These are phyloP conservation scores for Tamandua tetradactyla DNA, from an alignment of 2,797 vertebrate genomes.

Conservation along the genomic window DNA sequence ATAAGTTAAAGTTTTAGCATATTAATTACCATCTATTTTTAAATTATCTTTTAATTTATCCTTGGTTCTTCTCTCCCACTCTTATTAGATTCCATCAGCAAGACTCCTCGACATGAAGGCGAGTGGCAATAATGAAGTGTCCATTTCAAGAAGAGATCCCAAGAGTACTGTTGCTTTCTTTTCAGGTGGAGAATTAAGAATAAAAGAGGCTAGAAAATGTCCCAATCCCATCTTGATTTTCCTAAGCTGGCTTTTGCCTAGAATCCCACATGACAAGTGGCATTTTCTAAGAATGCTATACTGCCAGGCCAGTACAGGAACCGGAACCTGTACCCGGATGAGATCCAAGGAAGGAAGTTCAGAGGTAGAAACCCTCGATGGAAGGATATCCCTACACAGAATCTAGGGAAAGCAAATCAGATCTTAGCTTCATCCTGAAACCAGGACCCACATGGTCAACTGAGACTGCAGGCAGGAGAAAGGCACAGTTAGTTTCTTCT, in stretches of 20 bases:
- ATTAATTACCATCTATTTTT: no score
- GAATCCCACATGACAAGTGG: rapidly evolving
- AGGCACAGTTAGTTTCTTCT: rapidly evolving
- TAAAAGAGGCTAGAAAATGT: not conserved
- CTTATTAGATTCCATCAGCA: not conserved
- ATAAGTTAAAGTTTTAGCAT: no score
- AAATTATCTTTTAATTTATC: no score
- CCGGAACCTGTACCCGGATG: not conserved
- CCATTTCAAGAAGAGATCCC: not conserved
- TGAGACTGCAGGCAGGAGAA: not conserved
- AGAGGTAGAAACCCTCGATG: slow-evolving; percentile 15
- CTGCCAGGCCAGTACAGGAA: not conserved
- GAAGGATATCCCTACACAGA: slow-evolving; percentile 32
- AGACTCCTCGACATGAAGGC: not conserved
- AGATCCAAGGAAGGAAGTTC: slow-evolving; percentile 50
- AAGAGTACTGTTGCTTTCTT: not conserved
- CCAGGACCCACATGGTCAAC: rapidly evolving
- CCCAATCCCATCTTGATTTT: not conserved
- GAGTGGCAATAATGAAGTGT: not conserved
- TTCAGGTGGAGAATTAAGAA: not conserved
- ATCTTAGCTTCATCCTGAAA: not conserved
- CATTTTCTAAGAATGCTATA: not conserved
- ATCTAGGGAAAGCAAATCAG: not conserved
- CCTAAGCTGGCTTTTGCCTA: not conserved
- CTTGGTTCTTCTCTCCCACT: not conserved